A percentile compares a stretch with the other conserved stretches of the same genome.
Conservation (phyloP, 1,140 invertebrate genomes). For the Yoshiicerus persimilis region DNA sequence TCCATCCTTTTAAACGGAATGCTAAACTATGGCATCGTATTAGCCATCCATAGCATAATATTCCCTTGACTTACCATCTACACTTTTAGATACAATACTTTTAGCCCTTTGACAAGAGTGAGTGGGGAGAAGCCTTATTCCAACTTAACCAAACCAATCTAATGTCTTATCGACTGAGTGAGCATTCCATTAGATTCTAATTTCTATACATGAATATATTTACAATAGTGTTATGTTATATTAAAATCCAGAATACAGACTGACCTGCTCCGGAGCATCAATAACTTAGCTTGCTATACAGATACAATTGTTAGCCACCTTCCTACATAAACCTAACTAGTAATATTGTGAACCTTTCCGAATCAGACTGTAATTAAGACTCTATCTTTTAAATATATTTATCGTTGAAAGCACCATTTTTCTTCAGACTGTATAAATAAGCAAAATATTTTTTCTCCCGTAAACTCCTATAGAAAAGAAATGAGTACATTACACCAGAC, state of each 20-base stretch:
- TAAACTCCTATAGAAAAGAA: not conserved
- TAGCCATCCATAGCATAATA: constrained; percentile 18
- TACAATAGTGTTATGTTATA: too few relatives aligned
- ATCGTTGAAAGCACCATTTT: not conserved
- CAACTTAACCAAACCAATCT: not conserved
- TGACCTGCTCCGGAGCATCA: not conserved
- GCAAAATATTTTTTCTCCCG: not conserved
- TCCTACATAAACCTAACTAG: not conserved
- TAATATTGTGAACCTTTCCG: not conserved
- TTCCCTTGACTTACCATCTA: not conserved
- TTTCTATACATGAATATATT: too few relatives aligned
- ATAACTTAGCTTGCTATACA: not conserved
- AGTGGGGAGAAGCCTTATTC: not conserved
- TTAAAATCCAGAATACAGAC: not conserved
- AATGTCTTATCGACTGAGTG: not conserved
- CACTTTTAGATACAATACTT: constrained; percentile 3
- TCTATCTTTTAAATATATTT: not conserved
- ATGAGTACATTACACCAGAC: not conserved
- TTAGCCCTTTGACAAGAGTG: constrained; percentile 23
- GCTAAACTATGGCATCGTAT: constrained; percentile 2
- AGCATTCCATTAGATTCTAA: not conserved
- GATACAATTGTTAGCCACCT: not conserved
- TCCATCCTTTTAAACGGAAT: not conserved
- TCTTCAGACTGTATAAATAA: not conserved
- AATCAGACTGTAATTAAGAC: not conserved